Evolutionary conservation across 2,888 invertebrate genomes (phyloP).

Genomic region (Parascotia fuliginaria): DNA sequence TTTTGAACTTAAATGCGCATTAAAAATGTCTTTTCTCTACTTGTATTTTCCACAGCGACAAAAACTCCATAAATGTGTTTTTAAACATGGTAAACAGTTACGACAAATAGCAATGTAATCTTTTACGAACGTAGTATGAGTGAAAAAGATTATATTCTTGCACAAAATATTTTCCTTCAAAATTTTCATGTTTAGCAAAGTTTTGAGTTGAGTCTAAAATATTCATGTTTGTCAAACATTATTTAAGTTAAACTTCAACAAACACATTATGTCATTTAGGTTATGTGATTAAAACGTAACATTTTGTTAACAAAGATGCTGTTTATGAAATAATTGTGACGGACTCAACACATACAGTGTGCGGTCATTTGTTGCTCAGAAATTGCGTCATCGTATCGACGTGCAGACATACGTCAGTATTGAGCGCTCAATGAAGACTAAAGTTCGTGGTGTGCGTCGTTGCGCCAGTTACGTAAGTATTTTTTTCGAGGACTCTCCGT

Average conservation of each 20-base stretch:
- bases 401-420: too few relatives aligned
- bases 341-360: too few relatives aligned
- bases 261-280: too few relatives aligned
- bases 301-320: too few relatives aligned
- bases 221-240: background rate
- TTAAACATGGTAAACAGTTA: background rate
- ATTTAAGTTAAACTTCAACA: conserved; percentile 10
- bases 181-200: conserved; percentile 17
- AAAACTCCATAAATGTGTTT: background rate
- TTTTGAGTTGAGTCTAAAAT: background rate
- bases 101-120: background rate
- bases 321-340: too few relatives aligned
- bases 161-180: background rate
- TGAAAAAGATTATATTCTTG: background rate
- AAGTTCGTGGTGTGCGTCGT: too few relatives aligned
- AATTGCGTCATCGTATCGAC: too few relatives aligned
- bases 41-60: background rate
- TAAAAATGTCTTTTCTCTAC: background rate
- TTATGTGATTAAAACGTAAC: too few relatives aligned
- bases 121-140: conserved; percentile 6
- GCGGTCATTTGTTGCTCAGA: too few relatives aligned
- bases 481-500: too few relatives aligned
- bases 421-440: too few relatives aligned
- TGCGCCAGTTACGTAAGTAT: too few relatives aligned
- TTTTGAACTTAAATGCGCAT: background rate